Evolutionary conservation across 2,888 invertebrate species (phyloP).

Genomic region (Podabrus alpinus): DNA sequence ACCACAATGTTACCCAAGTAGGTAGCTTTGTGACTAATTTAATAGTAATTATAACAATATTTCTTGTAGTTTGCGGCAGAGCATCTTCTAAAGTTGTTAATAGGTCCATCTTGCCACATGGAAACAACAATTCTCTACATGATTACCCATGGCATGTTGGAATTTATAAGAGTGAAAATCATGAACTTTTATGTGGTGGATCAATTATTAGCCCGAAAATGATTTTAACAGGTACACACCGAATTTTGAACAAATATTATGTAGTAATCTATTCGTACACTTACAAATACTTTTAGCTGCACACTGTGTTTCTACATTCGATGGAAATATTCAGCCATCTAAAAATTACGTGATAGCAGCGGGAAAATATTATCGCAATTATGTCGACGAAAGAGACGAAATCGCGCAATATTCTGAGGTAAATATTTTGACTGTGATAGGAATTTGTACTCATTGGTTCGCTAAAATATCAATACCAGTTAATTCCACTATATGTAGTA

Average conservation of each 20-base stretch:
- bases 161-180: background rate
- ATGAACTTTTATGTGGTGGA: background rate
- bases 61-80: background rate
- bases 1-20: too few species aligned
- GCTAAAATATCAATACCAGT: too few species aligned
- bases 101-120: background rate
- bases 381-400: slow-evolving; percentile 38
- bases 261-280: background rate
- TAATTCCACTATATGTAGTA: too few species aligned
- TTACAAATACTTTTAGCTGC: slow-evolving; percentile 39
- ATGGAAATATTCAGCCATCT: slow-evolving; percentile 15
- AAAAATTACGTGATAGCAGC: slow-evolving; percentile 37
- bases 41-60: too few species aligned
- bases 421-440: background rate
- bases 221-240: background rate
- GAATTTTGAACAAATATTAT: background rate
- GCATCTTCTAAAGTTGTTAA: background rate
- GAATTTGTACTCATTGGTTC: too few species aligned
- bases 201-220: background rate
- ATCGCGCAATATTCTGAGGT: slow-evolving; percentile 6
- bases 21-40: too few species aligned
- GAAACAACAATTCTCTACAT: background rate
- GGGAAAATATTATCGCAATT: slow-evolving; percentile 46
- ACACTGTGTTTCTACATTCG: slow-evolving; percentile 46
- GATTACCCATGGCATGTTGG: background rate